Evolutionary conservation across 2,888 invertebrate genomes (phyloP), one percentile per base, ranked within the genome.

Genomic region (Ypsolopha sequella): DNA sequence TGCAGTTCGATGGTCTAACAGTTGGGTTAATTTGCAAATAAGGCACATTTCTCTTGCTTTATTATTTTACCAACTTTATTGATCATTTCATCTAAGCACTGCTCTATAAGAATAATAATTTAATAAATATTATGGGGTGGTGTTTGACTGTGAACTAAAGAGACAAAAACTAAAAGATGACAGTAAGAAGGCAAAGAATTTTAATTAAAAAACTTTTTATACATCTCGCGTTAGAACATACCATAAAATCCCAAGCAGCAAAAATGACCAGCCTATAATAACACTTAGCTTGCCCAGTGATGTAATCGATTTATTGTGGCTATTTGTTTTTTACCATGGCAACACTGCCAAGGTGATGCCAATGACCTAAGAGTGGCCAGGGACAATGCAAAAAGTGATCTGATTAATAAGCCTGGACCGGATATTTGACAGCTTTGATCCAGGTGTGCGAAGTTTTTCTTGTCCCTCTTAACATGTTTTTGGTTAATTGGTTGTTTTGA

Each of bases 291-390:
- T 6, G 36, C 36, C 47, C 52, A 49, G 39, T 48, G 74, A 74
- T 63, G 68, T 62, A 71, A 76, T 65, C 68, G 64, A 70, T 70
- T 70, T 65, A 64, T 64, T 63, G 60, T 65, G 67, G 61, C 62
- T 62, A 62, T 65, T 64, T 62, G 60, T 62, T 72, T 74, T 72
- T 76, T 73, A 68, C 60, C 57, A 56, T 60, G 64, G 60, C 65
- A 75, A 73, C 69, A 70, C 63, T 58, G 59, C 61, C 70, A 73
- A 72, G 72, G 70, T 65, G 61, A 68, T 63, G 74, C 74, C 78
- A 74, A 68, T 61, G 74, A 79, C 76, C 77, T 63, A 53, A 52
- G 56, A 59, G 60, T 66, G 65, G 64, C 64, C 62, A 69, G 60
- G 53, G 55, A 52, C 52, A 53, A 56, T 56, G 68, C 70, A 76